Conservation (phyloP, 1,140 invertebrate genomes). For the Drosophila guanche region DNA sequence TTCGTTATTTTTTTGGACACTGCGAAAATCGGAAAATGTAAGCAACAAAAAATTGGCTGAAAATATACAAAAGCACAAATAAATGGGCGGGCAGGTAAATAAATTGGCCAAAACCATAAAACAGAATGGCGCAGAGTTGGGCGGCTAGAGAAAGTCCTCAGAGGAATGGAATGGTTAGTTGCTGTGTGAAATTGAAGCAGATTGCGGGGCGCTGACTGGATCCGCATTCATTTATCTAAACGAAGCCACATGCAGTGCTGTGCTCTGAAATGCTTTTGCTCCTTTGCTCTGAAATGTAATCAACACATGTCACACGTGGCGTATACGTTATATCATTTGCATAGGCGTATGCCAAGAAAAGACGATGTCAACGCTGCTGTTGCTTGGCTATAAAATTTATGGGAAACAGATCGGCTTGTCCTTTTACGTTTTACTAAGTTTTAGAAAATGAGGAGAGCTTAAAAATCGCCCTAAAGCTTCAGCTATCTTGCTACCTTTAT, state of each 20-base stretch:
- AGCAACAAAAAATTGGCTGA: slow-evolving; percentile 15
- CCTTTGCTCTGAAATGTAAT: slow-evolving; percentile 28
- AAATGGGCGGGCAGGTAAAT: slow-evolving; percentile 41
- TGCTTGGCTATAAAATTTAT: neutral
- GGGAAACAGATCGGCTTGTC: no score
- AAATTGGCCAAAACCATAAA: slow-evolving; percentile 31
- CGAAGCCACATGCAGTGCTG: neutral
- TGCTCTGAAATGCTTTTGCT: neutral
- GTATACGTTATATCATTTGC: slow-evolving; percentile 48
- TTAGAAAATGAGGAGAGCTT: neutral
- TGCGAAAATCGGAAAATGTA: slow-evolving; percentile 7
- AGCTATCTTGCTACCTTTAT: neutral
- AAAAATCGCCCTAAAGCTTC: no score
- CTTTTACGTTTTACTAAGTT: neutral
- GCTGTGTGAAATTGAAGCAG: slow-evolving; percentile 16
- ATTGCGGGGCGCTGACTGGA: slow-evolving; percentile 18
- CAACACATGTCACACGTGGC: slow-evolving; percentile 48
- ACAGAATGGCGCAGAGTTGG: neutral
- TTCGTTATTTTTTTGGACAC: neutral
- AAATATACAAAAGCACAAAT: slow-evolving; percentile 28
- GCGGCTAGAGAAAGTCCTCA: no score
- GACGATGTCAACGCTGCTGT: slow-evolving; percentile 19
- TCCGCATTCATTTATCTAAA: slow-evolving; percentile 28
- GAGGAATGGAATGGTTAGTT: neutral
- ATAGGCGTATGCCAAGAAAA: slow-evolving; percentile 17